Conservation (phyloP, 2,113 vertebrate genomes). For the Camelus bactrianus region DNA sequence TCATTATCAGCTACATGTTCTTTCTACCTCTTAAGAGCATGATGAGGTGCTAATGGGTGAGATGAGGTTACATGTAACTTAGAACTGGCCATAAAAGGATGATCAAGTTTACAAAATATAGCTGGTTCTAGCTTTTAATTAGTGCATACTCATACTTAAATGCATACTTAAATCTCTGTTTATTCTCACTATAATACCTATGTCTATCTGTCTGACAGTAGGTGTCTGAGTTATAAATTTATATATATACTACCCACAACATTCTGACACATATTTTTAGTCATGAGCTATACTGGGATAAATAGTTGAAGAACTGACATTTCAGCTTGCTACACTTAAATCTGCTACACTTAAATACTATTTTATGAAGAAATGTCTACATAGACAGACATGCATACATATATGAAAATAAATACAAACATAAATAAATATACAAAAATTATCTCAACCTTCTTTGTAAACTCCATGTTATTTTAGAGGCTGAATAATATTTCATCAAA, state of each 20-base stretch:
- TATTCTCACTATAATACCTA: neutral
- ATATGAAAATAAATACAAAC: neutral
- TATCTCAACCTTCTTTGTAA: neutral
- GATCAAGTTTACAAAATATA: neutral
- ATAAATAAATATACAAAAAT: neutral
- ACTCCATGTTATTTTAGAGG: neutral
- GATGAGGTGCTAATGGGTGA: neutral
- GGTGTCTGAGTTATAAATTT: neutral
- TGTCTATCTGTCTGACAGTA: neutral
- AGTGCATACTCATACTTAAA: neutral
- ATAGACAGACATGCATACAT: neutral
- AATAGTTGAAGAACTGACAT: neutral
- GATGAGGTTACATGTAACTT: neutral
- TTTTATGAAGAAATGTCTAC: neutral
- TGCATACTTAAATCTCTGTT: neutral
- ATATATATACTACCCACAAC: neutral
- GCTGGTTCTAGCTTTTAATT: neutral
- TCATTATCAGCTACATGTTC: neutral
- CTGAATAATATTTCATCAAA: neutral
- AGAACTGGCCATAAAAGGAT: neutral
- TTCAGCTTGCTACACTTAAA: neutral
- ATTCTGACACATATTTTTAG: neutral
- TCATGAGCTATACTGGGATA: neutral
- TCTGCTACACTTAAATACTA: neutral
- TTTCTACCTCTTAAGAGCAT: neutral